Evolutionary conservation across 2,113 vertebrate genomes (phyloP).

Genomic region (Bos taurus): DNA sequence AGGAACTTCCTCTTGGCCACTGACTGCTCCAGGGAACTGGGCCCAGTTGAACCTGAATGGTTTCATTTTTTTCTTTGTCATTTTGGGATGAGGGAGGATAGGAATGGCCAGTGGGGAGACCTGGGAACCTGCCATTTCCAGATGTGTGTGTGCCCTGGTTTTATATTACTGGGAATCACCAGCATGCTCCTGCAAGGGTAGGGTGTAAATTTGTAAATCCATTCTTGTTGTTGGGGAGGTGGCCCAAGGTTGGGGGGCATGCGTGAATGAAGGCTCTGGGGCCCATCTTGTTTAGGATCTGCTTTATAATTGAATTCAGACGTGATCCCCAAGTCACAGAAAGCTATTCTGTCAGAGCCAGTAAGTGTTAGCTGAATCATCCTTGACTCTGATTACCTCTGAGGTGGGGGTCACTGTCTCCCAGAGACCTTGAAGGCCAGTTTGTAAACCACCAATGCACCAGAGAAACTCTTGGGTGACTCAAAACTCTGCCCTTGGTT

Average conservation of each 20-base stretch:
- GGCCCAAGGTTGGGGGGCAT: rapidly evolving
- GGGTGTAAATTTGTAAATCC: not conserved
- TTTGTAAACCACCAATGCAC: not conserved
- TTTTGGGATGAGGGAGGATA: not conserved
- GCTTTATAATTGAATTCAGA: too few relatives aligned
- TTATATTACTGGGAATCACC: too few relatives aligned
- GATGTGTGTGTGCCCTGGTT: rapidly evolving
- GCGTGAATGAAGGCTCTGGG: rapidly evolving
- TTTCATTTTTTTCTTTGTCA: rapidly evolving
- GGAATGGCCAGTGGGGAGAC: not conserved
- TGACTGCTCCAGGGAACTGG: rapidly evolving
- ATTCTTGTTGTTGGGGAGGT: rapidly evolving
- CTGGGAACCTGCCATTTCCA: not conserved
- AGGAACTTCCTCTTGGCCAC: rapidly evolving
- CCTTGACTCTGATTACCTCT: not conserved
- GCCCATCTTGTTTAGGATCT: not conserved
- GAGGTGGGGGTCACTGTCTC: rapidly evolving
- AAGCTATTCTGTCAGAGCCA: not conserved
- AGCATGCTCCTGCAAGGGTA: not conserved
- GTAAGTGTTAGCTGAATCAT: not conserved
- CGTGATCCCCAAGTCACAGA: not conserved
- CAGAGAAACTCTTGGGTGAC: not conserved
- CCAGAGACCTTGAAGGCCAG: not conserved
- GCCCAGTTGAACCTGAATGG: rapidly evolving
- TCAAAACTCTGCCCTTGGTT: not conserved